Evolutionary conservation across 2,797 vertebrate species (phyloP).

Genomic region (Vespertilio murinus): DNA sequence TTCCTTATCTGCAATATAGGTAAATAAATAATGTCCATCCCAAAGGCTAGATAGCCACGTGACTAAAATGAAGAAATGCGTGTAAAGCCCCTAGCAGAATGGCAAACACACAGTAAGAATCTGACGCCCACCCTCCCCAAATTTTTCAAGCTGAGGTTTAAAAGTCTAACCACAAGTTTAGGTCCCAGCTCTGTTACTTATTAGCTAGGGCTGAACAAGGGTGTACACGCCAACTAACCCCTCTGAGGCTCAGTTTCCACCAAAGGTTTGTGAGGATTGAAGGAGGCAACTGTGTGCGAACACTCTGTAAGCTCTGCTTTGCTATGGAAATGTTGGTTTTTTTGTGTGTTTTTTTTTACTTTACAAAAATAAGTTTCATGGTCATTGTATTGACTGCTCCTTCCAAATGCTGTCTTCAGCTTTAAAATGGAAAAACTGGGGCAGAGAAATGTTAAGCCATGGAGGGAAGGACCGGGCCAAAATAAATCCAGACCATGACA

Average conservation of each 20-base stretch:
- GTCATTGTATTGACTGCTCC: neutral
- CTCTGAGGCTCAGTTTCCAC: constrained; percentile 21
- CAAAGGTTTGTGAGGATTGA: neutral
- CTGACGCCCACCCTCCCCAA: neutral
- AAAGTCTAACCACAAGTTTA: constrained; percentile 38
- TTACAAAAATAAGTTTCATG: constrained; percentile 33
- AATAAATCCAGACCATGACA: constrained; percentile 51
- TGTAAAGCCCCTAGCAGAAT: neutral
- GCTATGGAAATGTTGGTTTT: neutral
- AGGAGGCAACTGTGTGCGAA: neutral
- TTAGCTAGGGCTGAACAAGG: neutral
- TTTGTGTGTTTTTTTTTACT: neutral
- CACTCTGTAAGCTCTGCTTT: neutral
- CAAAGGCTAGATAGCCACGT: neutral
- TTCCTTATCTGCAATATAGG: neutral
- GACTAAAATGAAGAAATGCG: neutral
- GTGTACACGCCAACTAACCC: neutral
- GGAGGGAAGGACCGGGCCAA: constrained; percentile 10
- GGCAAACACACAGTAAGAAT: neutral
- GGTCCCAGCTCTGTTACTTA: constrained; percentile 3
- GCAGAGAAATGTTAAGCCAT: constrained; percentile 34
- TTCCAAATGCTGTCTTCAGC: constrained; percentile 18
- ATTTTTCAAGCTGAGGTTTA: neutral
- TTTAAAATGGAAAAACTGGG: constrained; percentile 55
- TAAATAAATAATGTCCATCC: neutral